Evolutionary conservation across 64 coral and sea anemone species (phyloP).

Genomic region (Astreopora myriophthalma): DNA sequence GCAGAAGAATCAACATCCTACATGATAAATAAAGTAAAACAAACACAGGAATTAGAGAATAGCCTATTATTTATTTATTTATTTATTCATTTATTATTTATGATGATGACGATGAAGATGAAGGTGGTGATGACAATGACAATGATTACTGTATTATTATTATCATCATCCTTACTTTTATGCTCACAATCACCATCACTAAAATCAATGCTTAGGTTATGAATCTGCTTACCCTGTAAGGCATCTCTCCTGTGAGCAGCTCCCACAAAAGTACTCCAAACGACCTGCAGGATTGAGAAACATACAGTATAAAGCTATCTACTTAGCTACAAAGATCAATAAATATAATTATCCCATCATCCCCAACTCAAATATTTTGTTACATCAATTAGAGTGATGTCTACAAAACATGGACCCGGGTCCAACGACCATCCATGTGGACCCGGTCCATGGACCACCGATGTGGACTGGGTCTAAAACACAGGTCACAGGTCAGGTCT

Average conservation of each 20-base stretch:
- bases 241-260: slow-evolving; percentile 88
- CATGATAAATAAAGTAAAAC: background rate
- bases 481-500: no score
- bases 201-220: background rate
- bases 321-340: background rate
- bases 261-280: slow-evolving; percentile 96
- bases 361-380: background rate
- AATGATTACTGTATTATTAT: no score
- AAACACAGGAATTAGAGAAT: background rate
- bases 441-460: no score
- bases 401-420: no score
- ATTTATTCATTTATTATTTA: no score
- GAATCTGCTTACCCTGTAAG: slow-evolving; percentile 63
- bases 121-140: no score
- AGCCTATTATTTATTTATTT: background rate
- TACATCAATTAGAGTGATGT: no score
- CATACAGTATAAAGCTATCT: background rate
- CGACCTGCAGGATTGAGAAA: slow-evolving; percentile 45
- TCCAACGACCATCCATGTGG: no score
- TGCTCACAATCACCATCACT: background rate
- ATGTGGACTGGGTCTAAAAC: no score
- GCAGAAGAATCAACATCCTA: slow-evolving; percentile 93
- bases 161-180: background rate
- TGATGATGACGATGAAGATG: no score
- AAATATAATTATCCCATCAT: background rate